phyloP scores from a whole-genome alignment of 2,113 vertebrate species.

The Progne subis region DNA sequence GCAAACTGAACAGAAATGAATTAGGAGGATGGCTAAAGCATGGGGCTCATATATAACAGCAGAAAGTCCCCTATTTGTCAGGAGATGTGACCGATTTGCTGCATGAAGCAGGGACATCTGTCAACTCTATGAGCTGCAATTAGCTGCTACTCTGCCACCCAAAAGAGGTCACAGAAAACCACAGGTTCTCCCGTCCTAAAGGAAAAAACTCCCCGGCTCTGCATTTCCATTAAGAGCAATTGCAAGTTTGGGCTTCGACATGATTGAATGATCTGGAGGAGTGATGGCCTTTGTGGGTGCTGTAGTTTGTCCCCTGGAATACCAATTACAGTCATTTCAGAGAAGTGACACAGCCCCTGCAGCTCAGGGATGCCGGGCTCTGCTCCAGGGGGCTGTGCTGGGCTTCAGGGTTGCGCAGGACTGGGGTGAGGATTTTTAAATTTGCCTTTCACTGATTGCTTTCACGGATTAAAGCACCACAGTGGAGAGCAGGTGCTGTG shows the following conservation, averaged over 20 bases:
- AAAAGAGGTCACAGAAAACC: neutral
- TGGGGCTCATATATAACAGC: neutral
- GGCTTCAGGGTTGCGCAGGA: fast-evolving
- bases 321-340: neutral
- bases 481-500: neutral
- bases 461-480: neutral
- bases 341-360: neutral
- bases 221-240: constrained; percentile 2
- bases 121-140: neutral
- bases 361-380: neutral
- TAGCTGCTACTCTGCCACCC: constrained; percentile 13
- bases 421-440: fast-evolving
- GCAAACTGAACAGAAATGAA: neutral
- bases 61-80: constrained; percentile 9
- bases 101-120: neutral
- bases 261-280: neutral
- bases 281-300: neutral
- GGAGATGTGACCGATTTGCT: neutral
- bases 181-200: neutral
- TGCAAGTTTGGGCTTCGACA: neutral
- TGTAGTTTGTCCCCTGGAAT: neutral
- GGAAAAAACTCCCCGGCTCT: neutral
- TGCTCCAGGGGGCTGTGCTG: fast-evolving
- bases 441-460: neutral
- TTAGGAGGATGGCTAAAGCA: neutral